These are phyloP conservation scores for Labeo catla DNA, from an alignment of 2,113 vertebrate genomes.

Conservation along the genomic window DNA sequence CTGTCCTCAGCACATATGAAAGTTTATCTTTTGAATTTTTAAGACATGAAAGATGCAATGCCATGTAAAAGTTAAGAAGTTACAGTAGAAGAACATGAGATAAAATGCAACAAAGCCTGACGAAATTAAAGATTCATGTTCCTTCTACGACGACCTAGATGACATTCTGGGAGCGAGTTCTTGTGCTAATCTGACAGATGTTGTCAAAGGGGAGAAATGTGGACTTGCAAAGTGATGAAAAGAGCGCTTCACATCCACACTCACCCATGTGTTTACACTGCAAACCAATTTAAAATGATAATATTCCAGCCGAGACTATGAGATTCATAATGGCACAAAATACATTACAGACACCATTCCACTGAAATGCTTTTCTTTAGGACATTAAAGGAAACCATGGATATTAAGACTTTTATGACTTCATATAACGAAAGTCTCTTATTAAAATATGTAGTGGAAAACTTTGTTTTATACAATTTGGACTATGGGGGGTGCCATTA, in stretches of 20 bases:
- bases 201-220: not conserved
- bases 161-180: not conserved
- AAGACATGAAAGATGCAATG: not conserved
- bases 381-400: too few relatives aligned
- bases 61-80: not conserved
- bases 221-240: not conserved
- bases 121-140: not conserved
- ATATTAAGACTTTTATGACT: too few relatives aligned
- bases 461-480: too few relatives aligned
- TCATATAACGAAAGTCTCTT: too few relatives aligned
- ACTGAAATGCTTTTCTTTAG: too few relatives aligned
- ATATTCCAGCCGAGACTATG: too few relatives aligned
- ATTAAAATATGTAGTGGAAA: too few relatives aligned
- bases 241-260: not conserved
- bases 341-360: too few relatives aligned
- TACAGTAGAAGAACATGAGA: not conserved
- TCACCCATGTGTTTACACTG: not conserved
- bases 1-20: not conserved
- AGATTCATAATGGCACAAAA: too few relatives aligned
- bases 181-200: slow-evolving; percentile 7
- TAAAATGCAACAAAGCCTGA: not conserved
- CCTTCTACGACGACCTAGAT: not conserved
- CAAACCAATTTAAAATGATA: not conserved
- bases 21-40: not conserved
- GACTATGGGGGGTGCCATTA: too few relatives aligned